A percentile compares a stretch with the other conserved stretches of the same genome.
These are phyloP conservation scores for Pachliopta kotzebuea DNA, from an alignment of 2,888 invertebrate genomes.

Conservation along the genomic window DNA sequence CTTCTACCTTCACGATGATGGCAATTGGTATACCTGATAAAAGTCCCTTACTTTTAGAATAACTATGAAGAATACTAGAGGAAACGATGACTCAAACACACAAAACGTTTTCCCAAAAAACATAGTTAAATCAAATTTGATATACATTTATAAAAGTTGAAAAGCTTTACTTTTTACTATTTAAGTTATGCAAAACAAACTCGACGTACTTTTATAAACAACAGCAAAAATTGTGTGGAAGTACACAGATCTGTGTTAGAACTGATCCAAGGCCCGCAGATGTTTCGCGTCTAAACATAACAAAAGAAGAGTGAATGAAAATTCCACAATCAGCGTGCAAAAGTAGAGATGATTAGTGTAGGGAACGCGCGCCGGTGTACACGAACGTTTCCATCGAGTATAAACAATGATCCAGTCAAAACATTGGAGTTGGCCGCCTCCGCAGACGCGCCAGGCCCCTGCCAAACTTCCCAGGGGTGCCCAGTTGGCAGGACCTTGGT, in stretches of 20 bases:
- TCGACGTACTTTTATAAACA: no score
- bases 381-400: constrained; percentile 29
- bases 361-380: constrained; percentile 30
- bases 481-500: constrained; percentile 62
- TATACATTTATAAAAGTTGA: no score
- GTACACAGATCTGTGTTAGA: not conserved
- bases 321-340: constrained; percentile 12
- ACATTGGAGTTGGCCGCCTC: constrained; percentile 48
- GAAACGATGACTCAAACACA: no score
- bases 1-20: no score
- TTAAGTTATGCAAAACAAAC: no score
- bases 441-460: constrained; percentile 46
- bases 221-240: not conserved
- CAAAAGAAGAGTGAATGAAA: constrained; percentile 24
- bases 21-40: no score
- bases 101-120: no score
- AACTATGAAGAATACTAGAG: no score
- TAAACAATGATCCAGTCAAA: constrained; percentile 58
- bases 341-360: constrained; percentile 27
- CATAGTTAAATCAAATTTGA: no score
- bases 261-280: constrained; percentile 17
- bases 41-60: no score
- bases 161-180: no score
- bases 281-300: constrained; percentile 21
- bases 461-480: constrained; percentile 42